Conservation (phyloP, 2,888 invertebrate species). For the Sinhomidia bicolor region DNA sequence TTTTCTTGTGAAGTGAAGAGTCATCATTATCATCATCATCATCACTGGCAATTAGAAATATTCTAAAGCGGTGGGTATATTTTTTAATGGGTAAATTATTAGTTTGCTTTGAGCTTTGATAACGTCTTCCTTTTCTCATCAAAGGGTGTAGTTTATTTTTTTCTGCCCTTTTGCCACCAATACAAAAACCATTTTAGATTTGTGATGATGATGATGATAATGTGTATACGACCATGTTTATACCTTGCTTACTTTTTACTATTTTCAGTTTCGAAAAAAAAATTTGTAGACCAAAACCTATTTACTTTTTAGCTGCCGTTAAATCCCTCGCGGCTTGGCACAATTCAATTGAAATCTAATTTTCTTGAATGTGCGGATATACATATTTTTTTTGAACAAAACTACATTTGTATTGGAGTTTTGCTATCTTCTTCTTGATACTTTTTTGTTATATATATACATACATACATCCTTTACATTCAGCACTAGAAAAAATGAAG, state of each 20-base stretch:
- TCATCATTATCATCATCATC: not conserved
- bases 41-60: not conserved
- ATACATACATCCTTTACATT: not conserved
- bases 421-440: too few relatives aligned
- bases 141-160: not conserved
- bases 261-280: constrained; percentile 43
- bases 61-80: not conserved
- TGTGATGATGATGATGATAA: not conserved
- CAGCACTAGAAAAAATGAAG: constrained; percentile 22
- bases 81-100: constrained; percentile 28
- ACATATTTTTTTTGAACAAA: too few relatives aligned
- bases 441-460: too few relatives aligned
- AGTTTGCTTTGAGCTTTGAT: not conserved
- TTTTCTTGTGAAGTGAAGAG: too few relatives aligned
- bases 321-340: constrained; percentile 21
- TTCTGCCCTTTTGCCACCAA: not conserved
- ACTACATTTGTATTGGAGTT: too few relatives aligned
- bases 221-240: not conserved
- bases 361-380: not conserved
- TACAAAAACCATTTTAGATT: constrained; percentile 4
- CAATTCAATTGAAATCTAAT: constrained; percentile 6
- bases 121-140: constrained; percentile 15
- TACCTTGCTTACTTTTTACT: not conserved
- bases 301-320: not conserved
- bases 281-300: constrained; percentile 31